Evolutionary conservation across 2,797 vertebrate genomes (phyloP).

Genomic region (Dicrostonyx torquatus): DNA sequence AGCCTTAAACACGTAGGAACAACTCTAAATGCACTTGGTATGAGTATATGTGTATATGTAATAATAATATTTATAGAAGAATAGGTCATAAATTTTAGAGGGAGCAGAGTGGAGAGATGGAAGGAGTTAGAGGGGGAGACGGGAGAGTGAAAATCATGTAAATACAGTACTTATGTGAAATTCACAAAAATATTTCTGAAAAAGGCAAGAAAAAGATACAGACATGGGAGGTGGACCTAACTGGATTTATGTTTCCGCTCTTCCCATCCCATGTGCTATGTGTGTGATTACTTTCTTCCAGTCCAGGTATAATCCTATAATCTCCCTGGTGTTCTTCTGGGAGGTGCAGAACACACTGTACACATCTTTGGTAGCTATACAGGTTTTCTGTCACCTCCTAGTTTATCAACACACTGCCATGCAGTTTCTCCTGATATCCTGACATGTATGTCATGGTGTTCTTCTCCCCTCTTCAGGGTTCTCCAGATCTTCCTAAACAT

Average conservation of each 20-base stretch:
- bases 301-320: not conserved
- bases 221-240: not conserved
- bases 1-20: not conserved
- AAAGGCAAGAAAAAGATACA: not conserved
- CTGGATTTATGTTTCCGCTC: not conserved
- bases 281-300: not conserved
- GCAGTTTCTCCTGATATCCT: not conserved
- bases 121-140: not conserved
- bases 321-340: not conserved
- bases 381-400: not conserved
- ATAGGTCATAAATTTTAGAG: not conserved
- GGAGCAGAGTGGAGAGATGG: not conserved
- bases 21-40: not conserved
- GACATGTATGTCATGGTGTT: not conserved
- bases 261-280: not conserved
- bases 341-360: not conserved
- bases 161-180: not conserved
- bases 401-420: not conserved
- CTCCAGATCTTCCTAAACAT: not conserved
- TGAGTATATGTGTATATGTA: not conserved
- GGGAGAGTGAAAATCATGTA: not conserved
- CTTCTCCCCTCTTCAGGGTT: not conserved
- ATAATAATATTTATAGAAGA: not conserved
- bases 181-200: not conserved
- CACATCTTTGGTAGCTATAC: not conserved